phyloP scores from a whole-genome alignment of 2,888 invertebrate species.

The Limnephilus marmoratus region DNA sequence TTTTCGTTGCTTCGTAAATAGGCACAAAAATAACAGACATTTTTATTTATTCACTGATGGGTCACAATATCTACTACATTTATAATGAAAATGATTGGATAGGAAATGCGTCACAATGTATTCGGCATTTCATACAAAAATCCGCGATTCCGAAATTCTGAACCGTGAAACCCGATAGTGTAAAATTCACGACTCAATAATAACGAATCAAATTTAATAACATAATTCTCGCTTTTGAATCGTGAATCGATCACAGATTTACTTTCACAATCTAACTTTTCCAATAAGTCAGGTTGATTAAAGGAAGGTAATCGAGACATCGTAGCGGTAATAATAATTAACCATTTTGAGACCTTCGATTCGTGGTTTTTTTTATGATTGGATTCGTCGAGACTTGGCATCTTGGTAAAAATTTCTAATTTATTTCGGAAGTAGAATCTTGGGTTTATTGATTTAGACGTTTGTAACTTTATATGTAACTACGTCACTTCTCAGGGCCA shows the following conservation, averaged over 20 bases:
- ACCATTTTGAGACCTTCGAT: not conserved
- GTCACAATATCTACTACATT: too few species aligned
- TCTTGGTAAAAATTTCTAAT: not conserved
- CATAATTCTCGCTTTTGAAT: not conserved
- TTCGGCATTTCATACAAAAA: not conserved
- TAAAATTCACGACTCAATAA: not conserved
- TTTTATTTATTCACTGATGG: too few species aligned
- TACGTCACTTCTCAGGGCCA: not conserved
- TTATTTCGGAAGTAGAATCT: not conserved
- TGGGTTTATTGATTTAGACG: not conserved
- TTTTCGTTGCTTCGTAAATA: too few species aligned
- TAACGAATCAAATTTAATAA: not conserved
- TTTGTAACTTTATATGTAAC: not conserved
- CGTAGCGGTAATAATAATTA: not conserved
- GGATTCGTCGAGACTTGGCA: not conserved
- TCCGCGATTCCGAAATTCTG: not conserved
- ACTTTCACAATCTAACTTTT: not conserved
- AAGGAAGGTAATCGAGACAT: not conserved
- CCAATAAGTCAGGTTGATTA: conserved; percentile 16
- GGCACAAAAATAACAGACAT: too few species aligned
- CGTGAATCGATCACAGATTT: not conserved
- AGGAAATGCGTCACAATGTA: not conserved
- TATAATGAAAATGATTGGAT: not conserved
- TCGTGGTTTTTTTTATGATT: not conserved
- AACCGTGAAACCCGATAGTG: not conserved